These are phyloP conservation scores for Drosophila parthenogenetica DNA, from an alignment of 2,888 invertebrate species.

Conservation along the genomic window DNA sequence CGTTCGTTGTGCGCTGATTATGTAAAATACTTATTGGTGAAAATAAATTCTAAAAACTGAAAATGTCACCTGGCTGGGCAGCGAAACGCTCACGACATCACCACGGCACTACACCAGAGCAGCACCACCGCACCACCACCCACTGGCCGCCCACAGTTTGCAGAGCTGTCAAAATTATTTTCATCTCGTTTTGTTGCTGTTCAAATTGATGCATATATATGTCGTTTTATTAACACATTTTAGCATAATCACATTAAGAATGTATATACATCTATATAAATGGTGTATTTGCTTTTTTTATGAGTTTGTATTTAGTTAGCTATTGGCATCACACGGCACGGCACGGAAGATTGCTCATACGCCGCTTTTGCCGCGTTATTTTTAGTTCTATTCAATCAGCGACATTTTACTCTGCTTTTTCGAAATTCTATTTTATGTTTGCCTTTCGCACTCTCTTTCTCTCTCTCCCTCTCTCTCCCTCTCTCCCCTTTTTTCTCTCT, in stretches of 20 bases:
- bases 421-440: constrained; percentile 59
- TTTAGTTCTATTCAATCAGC: constrained; percentile 81
- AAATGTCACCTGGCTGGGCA: constrained; percentile 71
- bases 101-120: not conserved
- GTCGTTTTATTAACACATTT: constrained; percentile 49
- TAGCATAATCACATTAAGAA: constrained; percentile 55
- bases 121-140: constrained; percentile 4
- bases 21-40: constrained; percentile 58
- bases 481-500: constrained; percentile 1
- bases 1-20: constrained; percentile 65
- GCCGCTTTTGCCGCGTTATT: constrained; percentile 69
- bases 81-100: constrained; percentile 10
- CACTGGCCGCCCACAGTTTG: constrained; percentile 36
- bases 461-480: not conserved
- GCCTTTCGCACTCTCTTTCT: constrained; percentile 22
- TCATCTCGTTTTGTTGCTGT: constrained; percentile 46
- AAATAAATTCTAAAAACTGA: constrained; percentile 21
- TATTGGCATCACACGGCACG: constrained; percentile 23
- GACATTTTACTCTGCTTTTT: constrained; percentile 63
- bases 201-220: constrained; percentile 47
- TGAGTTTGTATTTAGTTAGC: constrained; percentile 36
- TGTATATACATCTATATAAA: constrained; percentile 23
- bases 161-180: constrained; percentile 72
- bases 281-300: constrained; percentile 37
- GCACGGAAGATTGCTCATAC: constrained; percentile 69